Percentiles rank a stretch among this genome's conserved stretches.
Conservation (phyloP, 2,797 vertebrate genomes). For the Astyanax mexicanus region DNA sequence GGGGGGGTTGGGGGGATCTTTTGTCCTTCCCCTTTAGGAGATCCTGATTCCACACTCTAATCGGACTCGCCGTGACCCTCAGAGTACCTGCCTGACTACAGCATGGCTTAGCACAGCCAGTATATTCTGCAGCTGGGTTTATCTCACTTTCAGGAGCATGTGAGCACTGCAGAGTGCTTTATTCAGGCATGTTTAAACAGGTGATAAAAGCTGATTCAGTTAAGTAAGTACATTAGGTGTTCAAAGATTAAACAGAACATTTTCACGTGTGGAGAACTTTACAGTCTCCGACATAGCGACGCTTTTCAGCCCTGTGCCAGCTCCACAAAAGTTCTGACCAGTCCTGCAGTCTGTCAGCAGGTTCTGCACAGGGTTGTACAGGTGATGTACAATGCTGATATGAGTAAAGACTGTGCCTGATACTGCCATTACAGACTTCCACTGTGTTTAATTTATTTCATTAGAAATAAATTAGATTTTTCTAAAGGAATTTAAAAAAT, state of each 20-base stretch:
- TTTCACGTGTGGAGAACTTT: neutral
- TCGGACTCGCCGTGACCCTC: constrained; percentile 19
- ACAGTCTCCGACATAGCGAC: neutral
- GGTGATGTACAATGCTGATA: too few species aligned
- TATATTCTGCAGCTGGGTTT: neutral
- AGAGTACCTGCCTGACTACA: neutral
- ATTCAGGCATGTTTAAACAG: constrained; percentile 18
- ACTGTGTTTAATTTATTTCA: too few species aligned
- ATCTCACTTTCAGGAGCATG: neutral
- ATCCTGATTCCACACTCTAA: constrained; percentile 7
- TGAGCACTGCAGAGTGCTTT: constrained; percentile 1
- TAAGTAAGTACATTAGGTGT: neutral
- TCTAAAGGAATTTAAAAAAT: too few species aligned
- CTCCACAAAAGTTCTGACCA: neutral
- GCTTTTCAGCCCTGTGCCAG: neutral
- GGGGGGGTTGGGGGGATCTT: too few species aligned
- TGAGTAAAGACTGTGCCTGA: too few species aligned
- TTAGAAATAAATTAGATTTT: too few species aligned
- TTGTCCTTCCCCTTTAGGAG: neutral
- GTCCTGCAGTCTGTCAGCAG: too few species aligned
- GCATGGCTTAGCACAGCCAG: neutral
- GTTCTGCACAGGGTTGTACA: too few species aligned
- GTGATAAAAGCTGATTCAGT: constrained; percentile 27
- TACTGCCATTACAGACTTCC: too few species aligned
- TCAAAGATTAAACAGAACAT: neutral